Base-by-base conservation (phyloP, 2,888 invertebrate genomes). In the Lasioglossum calceatum region DNA sequence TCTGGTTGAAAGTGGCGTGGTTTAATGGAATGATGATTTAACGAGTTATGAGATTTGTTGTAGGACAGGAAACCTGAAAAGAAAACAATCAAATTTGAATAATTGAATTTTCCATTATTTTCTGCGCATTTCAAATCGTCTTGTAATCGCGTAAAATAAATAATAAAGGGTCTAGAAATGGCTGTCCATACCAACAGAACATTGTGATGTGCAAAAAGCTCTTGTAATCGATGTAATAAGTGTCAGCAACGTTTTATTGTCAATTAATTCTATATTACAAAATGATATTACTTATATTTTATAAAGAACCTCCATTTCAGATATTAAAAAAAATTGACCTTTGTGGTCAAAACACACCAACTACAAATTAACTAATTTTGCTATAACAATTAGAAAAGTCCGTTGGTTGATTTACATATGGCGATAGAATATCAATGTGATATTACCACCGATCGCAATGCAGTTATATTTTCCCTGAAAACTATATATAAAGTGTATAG, bases 11-110 rank as follows among this genome's bases (percentile, higher is more conserved):
- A 90, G 91, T 92, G 92, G 89, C 92, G 94, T 88, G 92, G 88
- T 92, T 93, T 94, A 92, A 93, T 95, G 95, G 95, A 95, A 95
- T 95, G 95, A 94, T 94, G 94, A 95, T 93, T 94, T 91, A 93
- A 94, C 93, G 94, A 93, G 92, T 94, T 94, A 93, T 94, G 94
- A 93, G 91, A 92, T 92, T 93, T 93, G 91, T 93, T 92, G 91
- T 92, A 88, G 92, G 93, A 91, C 92, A 91, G 92, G 92, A 93
- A 92, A 94, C 94, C 95, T 95, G 93, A 76, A 95, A 95, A 90
- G 77, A 84, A 87, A 88, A 91, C 61, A 88, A 82, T 14, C 12
- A 77, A 27, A 73, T 80, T 86, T 81, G 85, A 85, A 87, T 82
- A 70, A 73, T 73, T 36, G 10, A 27, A 36, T 32, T 39, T 42